Conservation (phyloP, 2,113 vertebrate genomes). For the Alligator sinensis region DNA sequence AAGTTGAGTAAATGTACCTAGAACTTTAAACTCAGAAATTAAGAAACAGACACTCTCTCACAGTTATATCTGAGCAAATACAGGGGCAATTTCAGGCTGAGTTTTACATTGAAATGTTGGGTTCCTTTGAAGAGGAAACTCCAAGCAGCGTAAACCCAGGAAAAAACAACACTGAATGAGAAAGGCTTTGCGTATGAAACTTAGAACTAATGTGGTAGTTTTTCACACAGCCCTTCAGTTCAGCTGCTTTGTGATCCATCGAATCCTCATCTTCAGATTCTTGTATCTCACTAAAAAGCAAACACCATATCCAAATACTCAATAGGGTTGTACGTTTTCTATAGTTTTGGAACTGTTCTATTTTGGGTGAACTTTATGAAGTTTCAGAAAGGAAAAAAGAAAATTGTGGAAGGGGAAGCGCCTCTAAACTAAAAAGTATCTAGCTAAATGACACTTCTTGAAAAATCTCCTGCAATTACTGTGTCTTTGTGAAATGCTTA, state of each 20-base stretch:
- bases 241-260: neutral
- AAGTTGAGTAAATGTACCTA: neutral
- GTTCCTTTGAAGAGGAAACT: neutral
- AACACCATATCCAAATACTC: neutral
- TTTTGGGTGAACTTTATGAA: neutral
- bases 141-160: neutral
- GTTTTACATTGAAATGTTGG: neutral
- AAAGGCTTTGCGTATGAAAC: neutral
- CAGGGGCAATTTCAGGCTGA: neutral
- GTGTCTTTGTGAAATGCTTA: neutral
- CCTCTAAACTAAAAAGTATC: neutral
- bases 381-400: neutral
- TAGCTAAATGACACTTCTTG: neutral
- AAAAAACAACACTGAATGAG: neutral
- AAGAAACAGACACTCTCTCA: neutral
- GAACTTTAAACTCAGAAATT: conserved; percentile 26
- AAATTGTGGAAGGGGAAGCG: conserved; percentile 11
- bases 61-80: neutral
- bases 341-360: neutral
- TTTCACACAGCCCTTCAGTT: neutral
- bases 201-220: neutral
- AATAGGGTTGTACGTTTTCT: neutral
- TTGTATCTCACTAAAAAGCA: neutral
- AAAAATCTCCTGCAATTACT: neutral
- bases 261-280: neutral